Percentiles rank a stretch among this genome's conserved stretches.
Evolutionary conservation across 2,888 invertebrate species (phyloP).

Genomic region (Conchocele bisecta): DNA sequence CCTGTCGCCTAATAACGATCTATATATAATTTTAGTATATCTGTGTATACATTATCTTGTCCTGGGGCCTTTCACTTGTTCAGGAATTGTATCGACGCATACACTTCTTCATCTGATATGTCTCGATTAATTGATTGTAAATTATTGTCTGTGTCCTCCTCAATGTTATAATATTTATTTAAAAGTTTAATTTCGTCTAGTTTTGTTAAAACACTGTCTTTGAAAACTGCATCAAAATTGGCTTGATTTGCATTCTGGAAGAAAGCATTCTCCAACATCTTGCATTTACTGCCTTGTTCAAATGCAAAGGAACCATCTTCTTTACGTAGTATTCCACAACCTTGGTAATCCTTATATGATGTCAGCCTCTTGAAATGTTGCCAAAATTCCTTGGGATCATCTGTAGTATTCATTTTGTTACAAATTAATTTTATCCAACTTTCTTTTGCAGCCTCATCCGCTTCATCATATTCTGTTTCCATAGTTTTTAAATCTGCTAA

Average conservation of each 20-base stretch:
- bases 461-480: not conserved
- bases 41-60: too few relatives aligned
- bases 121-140: conserved; percentile 9
- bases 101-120: too few relatives aligned
- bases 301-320: not conserved
- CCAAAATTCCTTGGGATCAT: conserved; percentile 7
- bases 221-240: not conserved
- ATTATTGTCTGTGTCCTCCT: not conserved
- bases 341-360: conserved; percentile 3
- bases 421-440: conserved; percentile 8
- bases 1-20: too few relatives aligned
- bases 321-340: conserved; percentile 1
- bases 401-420: conserved; percentile 1
- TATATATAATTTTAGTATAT: too few relatives aligned
- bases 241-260: conserved; percentile 4
- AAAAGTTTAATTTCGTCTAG: not conserved
- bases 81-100: too few relatives aligned
- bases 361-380: conserved; percentile 7
- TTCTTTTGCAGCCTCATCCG: not conserved
- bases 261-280: conserved; percentile 7
- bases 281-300: conserved; percentile 8
- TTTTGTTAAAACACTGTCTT: not conserved
- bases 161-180: not conserved
- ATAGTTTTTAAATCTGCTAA: not conserved
- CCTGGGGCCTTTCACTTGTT: too few relatives aligned